phyloP scores from a whole-genome alignment of 2,888 invertebrate genomes.

The Gymnocheta viridis region DNA sequence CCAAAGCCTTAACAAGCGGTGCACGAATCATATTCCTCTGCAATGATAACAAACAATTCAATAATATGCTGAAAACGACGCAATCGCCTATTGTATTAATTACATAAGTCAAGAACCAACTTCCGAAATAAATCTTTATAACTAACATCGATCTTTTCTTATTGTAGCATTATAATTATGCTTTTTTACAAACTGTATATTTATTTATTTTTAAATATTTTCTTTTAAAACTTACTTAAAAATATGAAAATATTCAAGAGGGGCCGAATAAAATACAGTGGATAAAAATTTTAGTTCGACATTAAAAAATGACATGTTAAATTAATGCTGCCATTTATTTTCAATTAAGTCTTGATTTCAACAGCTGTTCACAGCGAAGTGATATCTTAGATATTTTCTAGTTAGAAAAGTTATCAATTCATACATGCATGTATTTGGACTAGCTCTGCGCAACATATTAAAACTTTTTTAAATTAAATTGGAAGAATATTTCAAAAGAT shows the following conservation, averaged over 20 bases:
- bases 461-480: too few species aligned
- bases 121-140: neutral
- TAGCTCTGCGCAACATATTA: too few species aligned
- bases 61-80: neutral
- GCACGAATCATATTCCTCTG: slow-evolving; percentile 87
- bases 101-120: slow-evolving; percentile 59
- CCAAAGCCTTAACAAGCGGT: slow-evolving; percentile 87
- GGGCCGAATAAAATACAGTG: slow-evolving; percentile 59
- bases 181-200: neutral
- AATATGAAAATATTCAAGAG: slow-evolving; percentile 66
- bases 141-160: neutral
- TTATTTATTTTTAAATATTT: neutral
- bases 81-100: slow-evolving; percentile 18
- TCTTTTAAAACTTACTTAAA: slow-evolving; percentile 57
- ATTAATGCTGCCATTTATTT: slow-evolving; percentile 37
- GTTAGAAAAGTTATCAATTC: too few species aligned
- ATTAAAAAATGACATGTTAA: slow-evolving; percentile 44
- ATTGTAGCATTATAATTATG: neutral
- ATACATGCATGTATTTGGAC: too few species aligned
- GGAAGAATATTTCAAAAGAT: too few species aligned
- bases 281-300: slow-evolving; percentile 57
- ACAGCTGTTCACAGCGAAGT: neutral
- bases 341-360: neutral
- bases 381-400: too few species aligned
- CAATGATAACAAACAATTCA: slow-evolving; percentile 30